These are phyloP conservation scores for Aphrophora alni DNA, from an alignment of 2,888 invertebrate species.

Conservation along the genomic window DNA sequence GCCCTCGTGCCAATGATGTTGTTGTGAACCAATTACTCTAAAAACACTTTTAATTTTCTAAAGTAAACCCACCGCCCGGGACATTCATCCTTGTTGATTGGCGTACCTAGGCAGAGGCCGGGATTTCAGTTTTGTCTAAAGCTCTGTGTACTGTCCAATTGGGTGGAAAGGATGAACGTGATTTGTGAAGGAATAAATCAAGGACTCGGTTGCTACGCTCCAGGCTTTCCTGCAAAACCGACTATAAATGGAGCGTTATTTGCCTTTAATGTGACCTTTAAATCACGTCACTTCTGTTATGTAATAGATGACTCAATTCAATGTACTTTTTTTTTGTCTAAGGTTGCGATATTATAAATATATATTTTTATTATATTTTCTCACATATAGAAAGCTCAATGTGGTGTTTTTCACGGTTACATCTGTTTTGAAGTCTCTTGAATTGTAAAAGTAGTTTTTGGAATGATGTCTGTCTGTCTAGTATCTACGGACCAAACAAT, in stretches of 20 bases:
- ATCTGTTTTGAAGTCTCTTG: too few relatives aligned
- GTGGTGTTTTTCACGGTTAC: too few relatives aligned
- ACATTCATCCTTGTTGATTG: not conserved
- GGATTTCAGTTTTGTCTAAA: not conserved
- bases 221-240: not conserved
- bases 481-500: too few relatives aligned
- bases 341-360: too few relatives aligned
- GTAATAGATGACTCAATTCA: not conserved
- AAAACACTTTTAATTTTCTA: not conserved
- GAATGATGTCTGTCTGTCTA: too few relatives aligned
- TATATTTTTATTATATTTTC: too few relatives aligned
- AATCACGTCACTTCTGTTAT: not conserved
- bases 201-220: not conserved
- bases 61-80: not conserved
- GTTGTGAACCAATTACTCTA: too few relatives aligned
- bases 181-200: not conserved
- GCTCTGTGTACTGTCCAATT: not conserved
- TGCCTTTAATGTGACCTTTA: not conserved
- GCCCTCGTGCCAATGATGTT: not conserved
- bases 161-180: not conserved
- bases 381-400: too few relatives aligned
- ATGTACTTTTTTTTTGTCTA: not conserved
- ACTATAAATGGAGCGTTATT: not conserved
- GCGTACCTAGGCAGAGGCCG: not conserved
- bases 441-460: too few relatives aligned